Conservation (phyloP, 1,140 invertebrate genomes). For the Latrodectus geometricus region DNA sequence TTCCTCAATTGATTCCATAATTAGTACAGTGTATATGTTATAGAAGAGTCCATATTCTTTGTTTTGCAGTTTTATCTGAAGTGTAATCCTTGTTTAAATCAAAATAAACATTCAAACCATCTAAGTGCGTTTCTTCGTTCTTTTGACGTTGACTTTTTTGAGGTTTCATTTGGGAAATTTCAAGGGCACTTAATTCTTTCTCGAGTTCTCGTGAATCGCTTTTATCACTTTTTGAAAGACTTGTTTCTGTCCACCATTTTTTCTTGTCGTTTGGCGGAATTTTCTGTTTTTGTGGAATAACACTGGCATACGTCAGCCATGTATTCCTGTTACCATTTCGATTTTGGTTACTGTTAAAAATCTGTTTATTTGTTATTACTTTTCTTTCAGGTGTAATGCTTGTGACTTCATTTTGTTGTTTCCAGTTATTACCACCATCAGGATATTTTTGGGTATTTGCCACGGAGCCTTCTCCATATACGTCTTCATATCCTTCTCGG, state of each 20-base stretch:
- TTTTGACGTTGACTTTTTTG: neutral
- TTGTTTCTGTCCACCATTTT: neutral
- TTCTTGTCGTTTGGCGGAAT: neutral
- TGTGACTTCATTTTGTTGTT: too few species aligned
- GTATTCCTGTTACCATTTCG: too few species aligned
- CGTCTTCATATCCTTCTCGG: neutral
- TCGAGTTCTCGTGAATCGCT: too few species aligned
- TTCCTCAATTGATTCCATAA: too few species aligned
- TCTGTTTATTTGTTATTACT: too few species aligned
- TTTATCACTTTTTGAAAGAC: neutral
- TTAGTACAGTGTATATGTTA: neutral
- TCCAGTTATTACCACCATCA: too few species aligned
- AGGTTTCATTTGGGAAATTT: neutral
- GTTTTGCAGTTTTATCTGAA: neutral
- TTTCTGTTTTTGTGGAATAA: neutral
- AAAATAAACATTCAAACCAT: neutral
- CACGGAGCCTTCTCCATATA: neutral
- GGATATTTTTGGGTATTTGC: neutral
- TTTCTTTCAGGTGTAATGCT: too few species aligned
- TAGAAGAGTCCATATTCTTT: neutral
- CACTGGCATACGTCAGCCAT: too few species aligned
- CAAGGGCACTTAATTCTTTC: neutral
- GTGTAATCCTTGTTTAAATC: neutral
- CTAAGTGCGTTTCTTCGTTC: neutral
- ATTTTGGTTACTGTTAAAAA: too few species aligned